phyloP scores from a whole-genome alignment of 2,888 invertebrate genomes.

The Lampropteryx suffumata region DNA sequence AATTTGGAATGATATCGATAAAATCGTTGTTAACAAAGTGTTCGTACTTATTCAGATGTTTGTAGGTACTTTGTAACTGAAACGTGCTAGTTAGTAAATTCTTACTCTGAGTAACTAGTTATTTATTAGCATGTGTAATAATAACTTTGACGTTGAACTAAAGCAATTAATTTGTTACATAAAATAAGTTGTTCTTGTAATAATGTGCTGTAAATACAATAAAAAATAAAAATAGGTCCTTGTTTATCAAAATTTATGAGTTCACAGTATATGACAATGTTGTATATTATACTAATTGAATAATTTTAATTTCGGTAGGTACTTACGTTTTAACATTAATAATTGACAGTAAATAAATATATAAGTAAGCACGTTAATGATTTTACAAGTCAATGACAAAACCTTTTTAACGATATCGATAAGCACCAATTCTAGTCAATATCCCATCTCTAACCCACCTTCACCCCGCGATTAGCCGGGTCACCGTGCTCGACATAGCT shows the following conservation, averaged over 20 bases:
- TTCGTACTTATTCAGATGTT: neutral
- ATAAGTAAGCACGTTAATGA: too few species aligned
- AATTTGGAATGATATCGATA: too few species aligned
- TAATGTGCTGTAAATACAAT: neutral
- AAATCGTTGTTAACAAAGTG: too few species aligned
- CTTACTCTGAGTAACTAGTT: constrained; percentile 1
- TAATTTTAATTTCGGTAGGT: too few species aligned
- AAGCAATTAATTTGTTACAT: constrained; percentile 29
- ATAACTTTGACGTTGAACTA: constrained; percentile 15
- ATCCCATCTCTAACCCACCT: constrained; percentile 50
- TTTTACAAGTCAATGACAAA: too few species aligned
- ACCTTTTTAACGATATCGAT: constrained; percentile 19
- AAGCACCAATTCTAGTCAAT: neutral
- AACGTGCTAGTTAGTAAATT: neutral
- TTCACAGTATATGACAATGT: too few species aligned
- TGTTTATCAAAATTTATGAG: neutral
- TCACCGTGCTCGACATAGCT: constrained; percentile 65
- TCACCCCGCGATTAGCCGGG: constrained; percentile 68
- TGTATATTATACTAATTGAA: too few species aligned
- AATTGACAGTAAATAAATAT: too few species aligned
- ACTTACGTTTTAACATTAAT: too few species aligned
- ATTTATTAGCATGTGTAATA: constrained; percentile 21
- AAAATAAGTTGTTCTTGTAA: constrained; percentile 17
- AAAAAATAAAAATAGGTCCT: neutral
- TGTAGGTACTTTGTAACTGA: neutral